These are phyloP conservation scores for Euwallacea fornicatus DNA, from an alignment of 1,140 invertebrate genomes.

Conservation along the genomic window DNA sequence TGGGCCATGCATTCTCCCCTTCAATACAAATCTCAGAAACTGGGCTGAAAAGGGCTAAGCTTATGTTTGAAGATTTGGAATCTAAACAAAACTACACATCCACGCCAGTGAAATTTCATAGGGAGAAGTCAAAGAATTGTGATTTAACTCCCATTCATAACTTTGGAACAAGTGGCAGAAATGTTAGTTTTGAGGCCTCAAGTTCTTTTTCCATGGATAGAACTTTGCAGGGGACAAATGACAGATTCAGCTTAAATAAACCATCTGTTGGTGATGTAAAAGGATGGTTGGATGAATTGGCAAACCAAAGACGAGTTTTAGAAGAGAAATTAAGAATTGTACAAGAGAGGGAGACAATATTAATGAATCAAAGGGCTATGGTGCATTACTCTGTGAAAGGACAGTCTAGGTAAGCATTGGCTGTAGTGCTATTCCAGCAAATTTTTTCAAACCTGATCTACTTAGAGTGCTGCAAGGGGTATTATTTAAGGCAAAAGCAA, in stretches of 20 bases:
- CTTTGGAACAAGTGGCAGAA: too few relatives aligned
- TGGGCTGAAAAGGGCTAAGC: conserved; percentile 37
- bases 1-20: conserved; percentile 33
- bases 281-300: conserved; percentile 33
- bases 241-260: conserved; percentile 21
- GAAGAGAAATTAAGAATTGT: conserved; percentile 40
- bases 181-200: too few relatives aligned
- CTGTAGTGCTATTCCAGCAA: too few relatives aligned
- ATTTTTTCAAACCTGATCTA: too few relatives aligned
- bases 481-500: too few relatives aligned
- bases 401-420: conserved; percentile 19
- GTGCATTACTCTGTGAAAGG: conserved; percentile 16
- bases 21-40: conserved; percentile 30
- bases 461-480: too few relatives aligned
- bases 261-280: conserved; percentile 26
- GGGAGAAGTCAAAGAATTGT: conserved; percentile 1
- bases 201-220: background rate
- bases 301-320: conserved; percentile 28
- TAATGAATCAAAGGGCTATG: conserved; percentile 24
- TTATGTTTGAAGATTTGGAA: conserved; percentile 44
- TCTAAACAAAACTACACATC: conserved; percentile 23
- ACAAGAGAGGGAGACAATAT: conserved; percentile 27
- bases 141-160: conserved; percentile 33
- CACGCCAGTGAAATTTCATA: conserved; percentile 19
- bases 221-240: background rate